These are phyloP conservation scores for Telmatherina bonti DNA, from an alignment of 2,797 vertebrate genomes.

Conservation along the genomic window DNA sequence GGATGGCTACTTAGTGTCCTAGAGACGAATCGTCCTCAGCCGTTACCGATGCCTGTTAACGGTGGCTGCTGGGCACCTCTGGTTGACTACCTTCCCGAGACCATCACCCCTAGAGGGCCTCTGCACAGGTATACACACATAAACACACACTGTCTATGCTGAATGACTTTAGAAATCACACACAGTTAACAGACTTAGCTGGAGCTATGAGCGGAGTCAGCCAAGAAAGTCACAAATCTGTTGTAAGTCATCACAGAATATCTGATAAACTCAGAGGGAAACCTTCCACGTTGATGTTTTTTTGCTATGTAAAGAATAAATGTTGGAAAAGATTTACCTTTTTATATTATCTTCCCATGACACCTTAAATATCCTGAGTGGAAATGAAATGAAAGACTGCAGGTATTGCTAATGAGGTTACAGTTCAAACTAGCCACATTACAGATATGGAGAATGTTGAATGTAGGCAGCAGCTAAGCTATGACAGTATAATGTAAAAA, in stretches of 20 bases:
- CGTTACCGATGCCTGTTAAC: constrained; percentile 96
- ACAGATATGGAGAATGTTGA: no score
- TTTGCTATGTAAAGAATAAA: constrained; percentile 3
- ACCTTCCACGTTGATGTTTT: neutral
- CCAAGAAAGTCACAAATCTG: constrained; percentile 21
- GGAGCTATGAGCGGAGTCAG: constrained; percentile 6
- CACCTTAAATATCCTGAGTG: neutral
- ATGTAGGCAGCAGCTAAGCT: neutral
- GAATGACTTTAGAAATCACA: neutral
- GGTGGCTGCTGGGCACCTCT: constrained; percentile 99
- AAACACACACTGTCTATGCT: neutral
- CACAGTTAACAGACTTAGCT: neutral
- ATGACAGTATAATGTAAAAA: neutral
- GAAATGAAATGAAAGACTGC: neutral
- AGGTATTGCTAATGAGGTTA: neutral
- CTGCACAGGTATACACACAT: constrained; percentile 89
- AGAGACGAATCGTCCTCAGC: constrained; percentile 94
- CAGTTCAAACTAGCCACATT: neutral
- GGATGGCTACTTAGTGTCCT: constrained; percentile 94
- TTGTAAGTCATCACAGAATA: constrained; percentile 35
- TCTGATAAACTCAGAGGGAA: constrained; percentile 27
- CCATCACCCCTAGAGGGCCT: constrained; percentile 94
- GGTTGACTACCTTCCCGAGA: constrained; percentile 98
- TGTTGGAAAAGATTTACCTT: constrained; percentile 4
- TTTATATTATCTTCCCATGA: neutral